These are phyloP conservation scores for Ctena decussata DNA, from an alignment of 2,888 invertebrate genomes.

Conservation along the genomic window DNA sequence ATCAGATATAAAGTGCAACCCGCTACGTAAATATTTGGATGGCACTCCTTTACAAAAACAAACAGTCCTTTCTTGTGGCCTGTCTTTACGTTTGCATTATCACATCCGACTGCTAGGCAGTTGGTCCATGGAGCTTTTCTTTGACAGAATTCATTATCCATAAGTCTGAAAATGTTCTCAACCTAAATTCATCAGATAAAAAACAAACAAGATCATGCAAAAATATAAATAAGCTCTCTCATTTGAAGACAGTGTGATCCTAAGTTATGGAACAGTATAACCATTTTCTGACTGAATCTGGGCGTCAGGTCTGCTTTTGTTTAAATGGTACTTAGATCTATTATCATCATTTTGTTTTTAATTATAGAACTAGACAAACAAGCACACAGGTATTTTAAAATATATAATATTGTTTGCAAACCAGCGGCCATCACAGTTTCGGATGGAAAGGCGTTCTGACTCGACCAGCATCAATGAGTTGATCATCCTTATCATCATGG, in stretches of 20 bases:
- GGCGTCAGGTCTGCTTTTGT: no score
- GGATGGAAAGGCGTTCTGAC: slow-evolving; percentile 16
- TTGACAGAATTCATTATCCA: neutral
- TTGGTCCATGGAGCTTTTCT: slow-evolving; percentile 37
- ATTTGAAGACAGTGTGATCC: no score
- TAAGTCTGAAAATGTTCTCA: neutral
- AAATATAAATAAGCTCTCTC: neutral
- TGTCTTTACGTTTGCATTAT: slow-evolving; percentile 56
- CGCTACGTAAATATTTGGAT: slow-evolving; percentile 28
- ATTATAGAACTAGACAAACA: no score
- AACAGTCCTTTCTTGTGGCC: slow-evolving; percentile 51
- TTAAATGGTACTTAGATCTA: no score
- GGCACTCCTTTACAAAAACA: slow-evolving; percentile 40
- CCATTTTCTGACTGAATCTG: no score
- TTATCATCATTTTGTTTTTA: no score
- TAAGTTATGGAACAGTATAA: no score
- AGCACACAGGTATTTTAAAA: no score
- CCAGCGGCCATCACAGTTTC: slow-evolving; percentile 8
- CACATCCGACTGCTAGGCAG: slow-evolving; percentile 50
- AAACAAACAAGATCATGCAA: no score
- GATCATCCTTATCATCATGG: neutral
- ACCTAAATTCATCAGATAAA: no score
- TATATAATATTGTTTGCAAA: no score
- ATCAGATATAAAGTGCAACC: slow-evolving; percentile 36
- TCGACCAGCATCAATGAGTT: slow-evolving; percentile 3